Base-by-base conservation (phyloP, 2,113 vertebrate genomes). In the Cercopithecus mona region DNA sequence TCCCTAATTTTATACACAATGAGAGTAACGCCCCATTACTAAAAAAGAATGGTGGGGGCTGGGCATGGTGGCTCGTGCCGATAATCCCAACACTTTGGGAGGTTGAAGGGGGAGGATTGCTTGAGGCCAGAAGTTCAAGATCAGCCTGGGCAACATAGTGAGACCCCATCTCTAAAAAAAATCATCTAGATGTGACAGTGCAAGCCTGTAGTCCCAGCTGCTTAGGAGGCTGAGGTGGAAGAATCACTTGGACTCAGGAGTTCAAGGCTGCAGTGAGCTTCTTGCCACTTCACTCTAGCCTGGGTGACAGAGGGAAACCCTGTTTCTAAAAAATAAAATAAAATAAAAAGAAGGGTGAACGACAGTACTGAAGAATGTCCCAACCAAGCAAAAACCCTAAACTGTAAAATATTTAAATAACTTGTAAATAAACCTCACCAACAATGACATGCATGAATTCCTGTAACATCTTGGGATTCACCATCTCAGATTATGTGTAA, bases 101-200 rank as follows among this genome's bases (percentile, higher is more conserved):
- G 32, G 66, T 35, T 68, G 66, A 68, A 35, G 11, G 16, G 32
- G 32, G 16, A 68, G 66, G 66, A 68, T 8, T 68, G 66, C 66
- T 68, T 68, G 66, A 68, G 16, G 14, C 14, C 66, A 68, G 66
- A 13, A 68, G 66, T 68, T 68, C 66, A 18, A 68, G 16, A 17
- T 35, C 66, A n/a, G 66, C 32, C 32, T 8, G 32, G 32, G 66
- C 66, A 68, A 68, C 66, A 68, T 4, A 68, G 66, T 64, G 32
- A 68, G 6, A 68, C 16, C 66, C 16, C 66, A 18, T 68, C 66
- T 68, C 66, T 35, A 68, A 32, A 68, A 68, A 18, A 68, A n/a
- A n/a, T 68, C 16, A 68, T 3, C 32, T 16, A 35, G 66, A 32
- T 0, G 0, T 35, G 30, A 35, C 3, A 18, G 66, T 35, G 32